Evolutionary conservation across 2,888 invertebrate genomes (phyloP), one percentile per base, ranked within the genome.

Genomic region (Pantelozetes paolii): DNA sequence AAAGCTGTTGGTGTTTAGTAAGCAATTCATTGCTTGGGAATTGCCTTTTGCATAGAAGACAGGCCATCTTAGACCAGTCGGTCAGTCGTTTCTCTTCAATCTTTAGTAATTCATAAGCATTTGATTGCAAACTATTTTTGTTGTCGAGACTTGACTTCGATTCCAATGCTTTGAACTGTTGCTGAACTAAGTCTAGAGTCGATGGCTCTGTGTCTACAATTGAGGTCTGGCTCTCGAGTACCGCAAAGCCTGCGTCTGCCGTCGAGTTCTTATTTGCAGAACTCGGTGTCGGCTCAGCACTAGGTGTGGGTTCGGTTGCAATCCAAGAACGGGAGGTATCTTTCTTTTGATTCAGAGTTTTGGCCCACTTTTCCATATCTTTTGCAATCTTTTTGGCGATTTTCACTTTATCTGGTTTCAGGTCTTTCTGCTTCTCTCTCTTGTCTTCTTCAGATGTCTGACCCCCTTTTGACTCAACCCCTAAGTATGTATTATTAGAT

Each of bases 311-410:
- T 23, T 67, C 67, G 15, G 8, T 40, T 11, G 32, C n/a, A 32
- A 23, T 5, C 67, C 36, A 67, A 8, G 36, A n/a, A 23, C 67
- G 67, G 32, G 85, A 82, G 77, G 83, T 83, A 76, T 94, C 92
- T 82, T 97, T 97, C 84, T 94, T 94, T 82, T 97, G 96, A 82
- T 98, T 98, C 77, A 97, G 84, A 15, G 93, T 93, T 80, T 97
- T 93, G 0, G 98, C 99, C 99, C 99, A 99, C 75, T 90, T 87
- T 81, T 90, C 90, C 92, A 92, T 92, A 79, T 92, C 91, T 84
- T 97, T 97, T 0, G 96, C 96, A 78, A 97, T 96, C 83, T 95
- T 94, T 82, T 97, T 96, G 6, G 97, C 97, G 15, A 94, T 94
- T 84, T 96, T 96, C 0, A 94, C 95, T 84, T 96, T 95, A 79